phyloP scores from a whole-genome alignment of 1,140 invertebrate genomes.

The Drosophila pectinifera region DNA sequence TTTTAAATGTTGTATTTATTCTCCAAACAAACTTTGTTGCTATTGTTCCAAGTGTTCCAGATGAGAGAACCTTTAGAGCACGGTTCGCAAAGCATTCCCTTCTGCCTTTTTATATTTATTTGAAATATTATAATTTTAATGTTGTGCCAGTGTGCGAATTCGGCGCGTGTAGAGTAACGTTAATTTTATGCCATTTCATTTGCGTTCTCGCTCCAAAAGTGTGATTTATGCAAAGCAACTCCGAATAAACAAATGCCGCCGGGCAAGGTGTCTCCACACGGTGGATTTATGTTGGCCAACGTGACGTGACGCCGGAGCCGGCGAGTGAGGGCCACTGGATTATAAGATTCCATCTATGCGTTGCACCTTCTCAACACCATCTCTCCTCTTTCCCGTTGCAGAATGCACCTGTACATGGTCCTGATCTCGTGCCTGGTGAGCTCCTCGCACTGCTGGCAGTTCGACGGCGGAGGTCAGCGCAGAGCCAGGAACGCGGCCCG shows the following conservation, averaged over 20 bases:
- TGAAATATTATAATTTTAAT: neutral
- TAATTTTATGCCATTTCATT: conserved; percentile 81
- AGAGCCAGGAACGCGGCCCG: conserved; percentile 55
- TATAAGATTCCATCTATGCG: conserved; percentile 29
- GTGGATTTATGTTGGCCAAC: conserved; percentile 32
- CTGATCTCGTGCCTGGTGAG: conserved; percentile 76
- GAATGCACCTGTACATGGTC: conserved; percentile 75
- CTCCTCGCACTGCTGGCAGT: conserved; percentile 82
- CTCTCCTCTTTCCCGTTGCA: conserved; percentile 38
- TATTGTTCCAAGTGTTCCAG: too few species aligned
- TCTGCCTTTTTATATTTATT: neutral
- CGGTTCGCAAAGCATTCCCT: neutral
- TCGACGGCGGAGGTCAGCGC: conserved; percentile 71
- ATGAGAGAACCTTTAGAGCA: neutral
- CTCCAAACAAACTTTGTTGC: too few species aligned
- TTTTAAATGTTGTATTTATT: neutral
- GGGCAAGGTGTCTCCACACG: conserved; percentile 61
- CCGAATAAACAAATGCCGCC: conserved; percentile 71
- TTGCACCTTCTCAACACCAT: neutral
- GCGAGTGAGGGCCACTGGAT: conserved; percentile 18
- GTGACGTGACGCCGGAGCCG: conserved; percentile 12
- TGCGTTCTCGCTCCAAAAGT: conserved; percentile 60
- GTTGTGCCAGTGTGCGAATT: conserved; percentile 41
- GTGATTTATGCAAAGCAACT: conserved; percentile 77
- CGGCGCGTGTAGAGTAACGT: conserved; percentile 52